Percentiles rank a stretch among this genome's conserved stretches.
Evolutionary conservation across 2,113 vertebrate species (phyloP).

Genomic region (Hypomesus transpacificus): DNA sequence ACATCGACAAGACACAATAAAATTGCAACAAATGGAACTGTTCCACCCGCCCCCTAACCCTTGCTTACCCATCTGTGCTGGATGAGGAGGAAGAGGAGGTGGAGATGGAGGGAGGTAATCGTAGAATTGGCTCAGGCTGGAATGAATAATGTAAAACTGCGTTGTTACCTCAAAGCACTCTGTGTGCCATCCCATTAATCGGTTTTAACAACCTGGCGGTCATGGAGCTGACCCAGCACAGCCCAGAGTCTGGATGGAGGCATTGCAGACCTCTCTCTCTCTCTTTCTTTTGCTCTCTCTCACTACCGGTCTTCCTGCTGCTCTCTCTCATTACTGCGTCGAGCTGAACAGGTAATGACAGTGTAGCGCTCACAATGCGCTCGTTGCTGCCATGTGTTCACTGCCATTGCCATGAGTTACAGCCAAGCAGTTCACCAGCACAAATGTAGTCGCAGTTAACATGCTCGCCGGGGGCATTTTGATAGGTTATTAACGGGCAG

Average conservation of each 20-base stretch:
- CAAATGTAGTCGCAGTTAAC: conserved; percentile 1
- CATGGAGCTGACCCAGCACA: conserved; percentile 59
- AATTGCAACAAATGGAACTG: conserved; percentile 53
- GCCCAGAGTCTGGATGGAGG: conserved; percentile 45
- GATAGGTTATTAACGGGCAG: background rate
- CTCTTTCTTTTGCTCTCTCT: conserved; percentile 22
- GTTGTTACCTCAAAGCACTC: conserved; percentile 47
- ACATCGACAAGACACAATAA: conserved; percentile 52
- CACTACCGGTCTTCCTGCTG: conserved; percentile 30
- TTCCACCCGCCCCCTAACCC: conserved; percentile 30
- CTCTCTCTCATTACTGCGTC: conserved; percentile 40
- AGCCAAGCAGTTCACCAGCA: conserved; percentile 2
- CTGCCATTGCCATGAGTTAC: conserved; percentile 23
- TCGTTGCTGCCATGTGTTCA: conserved; percentile 11
- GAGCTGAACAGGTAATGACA: conserved; percentile 35
- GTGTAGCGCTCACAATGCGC: conserved; percentile 21
- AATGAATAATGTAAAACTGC: conserved; percentile 67
- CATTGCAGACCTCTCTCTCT: conserved; percentile 37
- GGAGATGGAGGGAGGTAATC: conserved; percentile 25
- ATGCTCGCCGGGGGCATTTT: background rate
- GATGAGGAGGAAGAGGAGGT: conserved; percentile 5
- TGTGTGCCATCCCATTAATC: conserved; percentile 58
- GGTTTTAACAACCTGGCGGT: conserved; percentile 66
- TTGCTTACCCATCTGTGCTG: conserved; percentile 30
- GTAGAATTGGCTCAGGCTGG: conserved; percentile 47